Evolutionary conservation across 2,888 invertebrate species (phyloP).

Genomic region (Hemicrepidius hirtus): DNA sequence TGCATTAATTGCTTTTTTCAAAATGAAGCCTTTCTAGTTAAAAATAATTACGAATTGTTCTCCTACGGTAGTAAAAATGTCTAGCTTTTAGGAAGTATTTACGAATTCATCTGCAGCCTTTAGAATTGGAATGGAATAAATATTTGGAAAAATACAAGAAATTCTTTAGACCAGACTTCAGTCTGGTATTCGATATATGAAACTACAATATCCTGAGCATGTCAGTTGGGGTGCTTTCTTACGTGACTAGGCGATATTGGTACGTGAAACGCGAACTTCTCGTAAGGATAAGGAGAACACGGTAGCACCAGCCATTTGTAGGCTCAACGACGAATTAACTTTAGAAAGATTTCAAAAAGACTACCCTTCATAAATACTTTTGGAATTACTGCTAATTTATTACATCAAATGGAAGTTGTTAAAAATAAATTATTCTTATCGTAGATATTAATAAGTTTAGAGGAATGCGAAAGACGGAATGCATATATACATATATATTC

Average conservation of each 20-base stretch:
- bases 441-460: neutral
- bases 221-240: constrained; percentile 19
- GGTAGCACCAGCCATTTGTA: constrained; percentile 21
- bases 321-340: constrained; percentile 11
- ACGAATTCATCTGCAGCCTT: neutral
- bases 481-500: neutral
- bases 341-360: neutral
- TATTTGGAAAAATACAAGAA: constrained; percentile 7
- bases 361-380: constrained; percentile 6
- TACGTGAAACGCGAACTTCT: constrained; percentile 23
- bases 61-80: too few species aligned
- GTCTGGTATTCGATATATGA: constrained; percentile 20
- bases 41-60: too few species aligned
- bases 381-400: neutral
- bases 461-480: neutral
- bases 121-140: neutral
- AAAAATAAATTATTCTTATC: constrained; percentile 5
- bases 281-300: neutral
- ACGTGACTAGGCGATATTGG: constrained; percentile 27
- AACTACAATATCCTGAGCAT: constrained; percentile 26
- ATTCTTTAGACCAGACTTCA: constrained; percentile 15
- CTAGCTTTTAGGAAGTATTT: neutral
- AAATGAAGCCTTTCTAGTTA: too few species aligned
- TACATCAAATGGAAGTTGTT: neutral
- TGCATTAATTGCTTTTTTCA: too few species aligned